phyloP scores from a whole-genome alignment of 1,140 invertebrate genomes.

The Drosophila trapezifrons region DNA sequence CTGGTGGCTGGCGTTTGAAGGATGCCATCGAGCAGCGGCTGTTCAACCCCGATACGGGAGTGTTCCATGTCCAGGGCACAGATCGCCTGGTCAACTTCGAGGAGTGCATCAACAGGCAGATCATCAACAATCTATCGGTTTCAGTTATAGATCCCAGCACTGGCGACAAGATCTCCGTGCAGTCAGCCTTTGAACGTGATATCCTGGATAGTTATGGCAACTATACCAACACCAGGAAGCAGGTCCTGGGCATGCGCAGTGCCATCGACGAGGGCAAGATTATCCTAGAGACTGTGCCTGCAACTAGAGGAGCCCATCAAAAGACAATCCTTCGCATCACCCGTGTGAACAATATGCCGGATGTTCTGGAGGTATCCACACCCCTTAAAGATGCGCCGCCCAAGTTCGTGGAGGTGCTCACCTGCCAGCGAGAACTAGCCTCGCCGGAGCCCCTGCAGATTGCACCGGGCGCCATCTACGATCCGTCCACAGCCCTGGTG shows the following conservation, averaged over 20 bases:
- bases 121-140: slow-evolving; percentile 93
- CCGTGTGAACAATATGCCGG: slow-evolving; percentile 85
- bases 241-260: slow-evolving; percentile 89
- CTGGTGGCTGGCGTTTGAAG: slow-evolving; percentile 91
- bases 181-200: slow-evolving; percentile 90
- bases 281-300: slow-evolving; percentile 85
- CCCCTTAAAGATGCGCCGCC: slow-evolving; percentile 83
- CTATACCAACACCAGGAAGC: slow-evolving; percentile 86
- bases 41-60: slow-evolving; percentile 91
- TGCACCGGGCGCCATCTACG: slow-evolving; percentile 89
- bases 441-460: slow-evolving; percentile 88
- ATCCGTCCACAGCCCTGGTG: slow-evolving; percentile 89
- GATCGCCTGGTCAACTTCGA: slow-evolving; percentile 93
- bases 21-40: slow-evolving; percentile 91
- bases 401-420: slow-evolving; percentile 71
- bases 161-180: slow-evolving; percentile 88
- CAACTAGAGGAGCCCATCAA: slow-evolving; percentile 79
- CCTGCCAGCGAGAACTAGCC: slow-evolving; percentile 85
- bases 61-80: slow-evolving; percentile 94
- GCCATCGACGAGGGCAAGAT: slow-evolving; percentile 90
- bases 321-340: slow-evolving; percentile 79
- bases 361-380: slow-evolving; percentile 88
- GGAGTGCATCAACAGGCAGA: slow-evolving; percentile 93
- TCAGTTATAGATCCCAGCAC: slow-evolving; percentile 90
- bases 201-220: slow-evolving; percentile 91